A percentile compares a stretch with the other conserved stretches of the same genome.
phyloP scores from a whole-genome alignment of 2,797 vertebrate species.

The Scomberomorus guttatus region DNA sequence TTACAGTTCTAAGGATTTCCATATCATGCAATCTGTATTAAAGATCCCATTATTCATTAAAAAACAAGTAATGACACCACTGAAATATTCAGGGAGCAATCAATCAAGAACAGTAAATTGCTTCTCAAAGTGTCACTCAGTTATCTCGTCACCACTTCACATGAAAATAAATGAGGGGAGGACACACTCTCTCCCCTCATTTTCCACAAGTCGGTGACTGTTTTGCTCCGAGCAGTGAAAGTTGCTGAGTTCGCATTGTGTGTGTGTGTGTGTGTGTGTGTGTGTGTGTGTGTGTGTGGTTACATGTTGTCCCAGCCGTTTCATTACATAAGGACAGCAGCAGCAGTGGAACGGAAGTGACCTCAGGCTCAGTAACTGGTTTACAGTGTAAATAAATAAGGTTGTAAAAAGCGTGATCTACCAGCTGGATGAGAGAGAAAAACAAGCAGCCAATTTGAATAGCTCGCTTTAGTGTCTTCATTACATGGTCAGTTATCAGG shows the following conservation, averaged over 20 bases:
- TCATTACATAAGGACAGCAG: conserved; percentile 64
- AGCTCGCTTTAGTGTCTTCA: conserved; percentile 47
- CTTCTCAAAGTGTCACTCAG: conserved; percentile 30
- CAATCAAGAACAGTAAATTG: conserved; percentile 19
- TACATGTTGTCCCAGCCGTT: conserved; percentile 23
- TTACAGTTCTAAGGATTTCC: conserved; percentile 25
- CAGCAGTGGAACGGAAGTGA: conserved; percentile 55
- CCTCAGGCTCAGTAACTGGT: conserved; percentile 51
- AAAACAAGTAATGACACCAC: conserved; percentile 4
- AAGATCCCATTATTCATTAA: conserved; percentile 32
- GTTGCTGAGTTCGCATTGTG: conserved; percentile 52
- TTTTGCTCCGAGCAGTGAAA: conserved; percentile 42
- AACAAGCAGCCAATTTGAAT: conserved; percentile 31
- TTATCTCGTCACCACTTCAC: conserved; percentile 15
- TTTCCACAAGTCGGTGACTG: conserved; percentile 44
- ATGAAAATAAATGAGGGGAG: conserved; percentile 31
- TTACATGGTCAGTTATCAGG: conserved; percentile 60
- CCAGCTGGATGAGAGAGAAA: conserved; percentile 39
- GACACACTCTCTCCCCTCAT: conserved; percentile 35
- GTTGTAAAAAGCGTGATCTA: conserved; percentile 51
- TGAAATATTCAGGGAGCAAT: conserved; percentile 47
- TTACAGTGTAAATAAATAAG: conserved; percentile 31
- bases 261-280: conserved; percentile 26
- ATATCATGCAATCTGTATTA: conserved; percentile 3
- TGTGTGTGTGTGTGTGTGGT: conserved; percentile 12